phyloP scores from a whole-genome alignment of 1,140 invertebrate species.

The Dysdera silvatica region DNA sequence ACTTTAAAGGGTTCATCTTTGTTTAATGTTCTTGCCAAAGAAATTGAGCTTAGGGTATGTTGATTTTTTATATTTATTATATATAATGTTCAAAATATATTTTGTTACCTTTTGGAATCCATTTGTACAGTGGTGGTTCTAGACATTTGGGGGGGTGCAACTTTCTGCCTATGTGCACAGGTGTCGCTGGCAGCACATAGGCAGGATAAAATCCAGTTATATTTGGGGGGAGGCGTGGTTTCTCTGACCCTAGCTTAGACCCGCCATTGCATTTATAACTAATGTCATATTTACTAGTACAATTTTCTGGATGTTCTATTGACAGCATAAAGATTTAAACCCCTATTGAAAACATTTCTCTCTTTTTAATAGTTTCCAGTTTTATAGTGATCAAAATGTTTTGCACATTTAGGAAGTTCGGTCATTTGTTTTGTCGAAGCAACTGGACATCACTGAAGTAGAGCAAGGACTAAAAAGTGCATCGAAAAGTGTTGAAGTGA shows the following conservation, averaged over 20 bases:
- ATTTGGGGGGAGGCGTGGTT: too few relatives aligned
- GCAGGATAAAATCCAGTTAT: too few relatives aligned
- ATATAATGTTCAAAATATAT: not conserved
- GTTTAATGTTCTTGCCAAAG: constrained; percentile 82
- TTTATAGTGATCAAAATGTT: not conserved
- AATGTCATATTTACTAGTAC: too few relatives aligned
- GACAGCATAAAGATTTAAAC: too few relatives aligned
- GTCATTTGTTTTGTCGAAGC: constrained; percentile 57
- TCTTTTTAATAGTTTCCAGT: too few relatives aligned
- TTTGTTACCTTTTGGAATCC: not conserved
- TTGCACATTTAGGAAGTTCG: constrained; percentile 49
- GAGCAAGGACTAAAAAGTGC: constrained; percentile 64
- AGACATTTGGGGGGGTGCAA: too few relatives aligned
- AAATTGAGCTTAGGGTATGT: constrained; percentile 70
- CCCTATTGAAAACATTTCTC: too few relatives aligned
- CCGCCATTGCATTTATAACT: too few relatives aligned
- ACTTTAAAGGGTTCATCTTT: constrained; percentile 79
- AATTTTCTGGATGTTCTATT: too few relatives aligned
- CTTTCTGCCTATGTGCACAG: too few relatives aligned
- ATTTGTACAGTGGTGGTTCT: not conserved
- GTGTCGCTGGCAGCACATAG: too few relatives aligned
- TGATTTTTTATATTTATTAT: constrained; percentile 7
- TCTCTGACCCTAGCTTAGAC: too few relatives aligned
- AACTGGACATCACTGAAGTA: constrained; percentile 73
- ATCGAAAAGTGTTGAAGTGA: constrained; percentile 55